Conservation (phyloP, 2,888 invertebrate species). For the Drosophila neonasuta region DNA sequence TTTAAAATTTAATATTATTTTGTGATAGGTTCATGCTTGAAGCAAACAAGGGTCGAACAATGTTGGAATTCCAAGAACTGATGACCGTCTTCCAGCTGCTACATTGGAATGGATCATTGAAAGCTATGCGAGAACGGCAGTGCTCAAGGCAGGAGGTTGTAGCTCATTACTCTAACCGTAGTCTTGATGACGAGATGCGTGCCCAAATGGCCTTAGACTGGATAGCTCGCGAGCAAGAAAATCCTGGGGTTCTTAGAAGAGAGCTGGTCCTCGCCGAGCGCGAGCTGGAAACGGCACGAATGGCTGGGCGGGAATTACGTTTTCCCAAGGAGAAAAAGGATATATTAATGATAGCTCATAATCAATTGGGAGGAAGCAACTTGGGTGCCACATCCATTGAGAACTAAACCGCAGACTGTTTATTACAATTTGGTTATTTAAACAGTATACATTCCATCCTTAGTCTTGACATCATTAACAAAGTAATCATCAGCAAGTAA, state of each 20-base stretch:
- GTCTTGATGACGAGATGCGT: conserved; percentile 96
- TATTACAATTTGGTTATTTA: conserved; percentile 14
- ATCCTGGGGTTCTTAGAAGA: conserved; percentile 88
- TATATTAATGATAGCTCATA: conserved; percentile 93
- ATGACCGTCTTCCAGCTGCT: conserved; percentile 98
- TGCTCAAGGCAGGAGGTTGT: conserved; percentile 96
- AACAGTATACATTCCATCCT: conserved; percentile 19
- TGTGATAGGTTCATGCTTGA: conserved; percentile 87
- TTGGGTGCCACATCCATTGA: conserved; percentile 66
- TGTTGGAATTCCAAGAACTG: conserved; percentile 97
- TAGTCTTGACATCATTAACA: conserved; percentile 42
- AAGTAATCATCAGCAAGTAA: conserved; percentile 37
- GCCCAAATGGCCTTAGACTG: conserved; percentile 98
- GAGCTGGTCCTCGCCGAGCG: conserved; percentile 93
- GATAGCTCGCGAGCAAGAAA: conserved; percentile 92
- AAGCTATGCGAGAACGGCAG: conserved; percentile 96
- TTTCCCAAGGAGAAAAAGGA: conserved; percentile 98
- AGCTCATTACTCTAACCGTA: conserved; percentile 95
- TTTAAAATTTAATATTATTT: neutral
- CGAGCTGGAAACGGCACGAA: conserved; percentile 92
- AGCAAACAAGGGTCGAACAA: conserved; percentile 94
- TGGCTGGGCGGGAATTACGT: conserved; percentile 94
- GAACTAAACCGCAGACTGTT: conserved; percentile 53
- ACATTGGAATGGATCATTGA: conserved; percentile 98
- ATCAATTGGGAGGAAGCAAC: conserved; percentile 86